Evolutionary conservation across 2,888 invertebrate genomes (phyloP).

Genomic region (Lottia gigantea): DNA sequence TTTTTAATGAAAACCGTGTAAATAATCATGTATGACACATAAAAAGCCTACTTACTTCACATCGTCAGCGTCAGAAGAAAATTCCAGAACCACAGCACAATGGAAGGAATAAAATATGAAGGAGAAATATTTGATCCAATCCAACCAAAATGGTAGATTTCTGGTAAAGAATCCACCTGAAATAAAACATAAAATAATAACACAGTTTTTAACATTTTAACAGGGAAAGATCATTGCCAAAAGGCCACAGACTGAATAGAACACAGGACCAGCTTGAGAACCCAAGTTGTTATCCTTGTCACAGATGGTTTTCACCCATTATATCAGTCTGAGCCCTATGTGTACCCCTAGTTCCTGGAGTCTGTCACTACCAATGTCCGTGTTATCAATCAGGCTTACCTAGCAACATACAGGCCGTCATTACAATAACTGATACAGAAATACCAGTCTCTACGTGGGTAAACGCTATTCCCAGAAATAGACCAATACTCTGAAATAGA

Average conservation of each 20-base stretch:
- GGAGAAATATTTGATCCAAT: constrained; percentile 50
- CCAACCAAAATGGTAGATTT: constrained; percentile 44
- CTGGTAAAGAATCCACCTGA: constrained; percentile 51
- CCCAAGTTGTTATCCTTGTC: too few relatives aligned
- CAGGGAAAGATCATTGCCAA: too few relatives aligned
- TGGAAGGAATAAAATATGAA: constrained; percentile 47
- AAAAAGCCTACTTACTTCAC: constrained; percentile 33
- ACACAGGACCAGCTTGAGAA: too few relatives aligned
- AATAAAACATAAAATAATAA: constrained; percentile 4
- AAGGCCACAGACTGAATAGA: too few relatives aligned
- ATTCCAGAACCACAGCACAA: constrained; percentile 41
- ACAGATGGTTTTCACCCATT: too few relatives aligned
- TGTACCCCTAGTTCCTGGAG: too few relatives aligned
- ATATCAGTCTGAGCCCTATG: too few relatives aligned
- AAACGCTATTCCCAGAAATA: constrained; percentile 83
- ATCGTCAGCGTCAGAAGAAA: constrained; percentile 30
- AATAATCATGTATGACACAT: too few relatives aligned
- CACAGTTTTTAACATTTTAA: too few relatives aligned
- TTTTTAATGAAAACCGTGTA: too few relatives aligned
- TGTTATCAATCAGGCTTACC: constrained; percentile 35
- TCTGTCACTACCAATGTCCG: too few relatives aligned
- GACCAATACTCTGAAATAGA: constrained; percentile 70
- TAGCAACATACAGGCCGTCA: constrained; percentile 79
- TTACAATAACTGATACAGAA: constrained; percentile 81
- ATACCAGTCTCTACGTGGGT: constrained; percentile 83